phyloP scores from a whole-genome alignment of 2,797 vertebrate species.

The Fratercula arctica region DNA sequence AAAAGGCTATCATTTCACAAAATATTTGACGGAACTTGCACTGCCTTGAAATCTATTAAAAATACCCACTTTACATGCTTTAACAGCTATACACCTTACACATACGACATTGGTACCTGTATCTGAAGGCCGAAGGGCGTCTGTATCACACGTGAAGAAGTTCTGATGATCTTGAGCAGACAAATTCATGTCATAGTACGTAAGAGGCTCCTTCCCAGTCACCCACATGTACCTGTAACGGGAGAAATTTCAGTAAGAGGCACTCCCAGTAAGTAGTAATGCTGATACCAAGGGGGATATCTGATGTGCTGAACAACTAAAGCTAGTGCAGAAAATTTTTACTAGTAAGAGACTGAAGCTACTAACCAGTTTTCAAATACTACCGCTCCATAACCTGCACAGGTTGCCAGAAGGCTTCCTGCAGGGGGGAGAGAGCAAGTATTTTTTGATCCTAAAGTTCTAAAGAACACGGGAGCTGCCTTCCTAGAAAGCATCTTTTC shows the following conservation, averaged over 20 bases:
- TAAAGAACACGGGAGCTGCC: background rate
- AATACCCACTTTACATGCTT: fast-evolving
- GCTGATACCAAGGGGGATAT: background rate
- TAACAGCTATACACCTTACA: fast-evolving
- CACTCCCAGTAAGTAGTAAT: background rate
- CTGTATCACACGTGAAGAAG: slow-evolving; percentile 96
- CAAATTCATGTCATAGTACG: slow-evolving; percentile 98
- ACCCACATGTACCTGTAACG: slow-evolving; percentile 93
- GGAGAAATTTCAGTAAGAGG: slow-evolving; percentile 21
- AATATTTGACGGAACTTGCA: background rate
- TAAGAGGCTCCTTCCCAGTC: slow-evolving; percentile 96
- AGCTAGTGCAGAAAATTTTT: background rate
- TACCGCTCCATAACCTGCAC: background rate
- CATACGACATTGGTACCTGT: slow-evolving; percentile 75
- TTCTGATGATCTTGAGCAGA: slow-evolving; percentile 99
- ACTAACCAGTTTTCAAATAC: background rate
- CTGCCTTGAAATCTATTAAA: background rate
- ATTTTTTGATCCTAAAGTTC: background rate
- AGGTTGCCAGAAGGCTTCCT: background rate
- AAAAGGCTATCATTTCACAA: background rate
- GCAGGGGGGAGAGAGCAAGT: background rate
- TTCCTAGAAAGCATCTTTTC: background rate
- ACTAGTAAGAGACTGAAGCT: background rate
- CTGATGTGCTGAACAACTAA: background rate
- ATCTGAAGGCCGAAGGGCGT: slow-evolving; percentile 91